Conservation (phyloP, 2,113 vertebrate genomes). For the Buteo buteo region DNA sequence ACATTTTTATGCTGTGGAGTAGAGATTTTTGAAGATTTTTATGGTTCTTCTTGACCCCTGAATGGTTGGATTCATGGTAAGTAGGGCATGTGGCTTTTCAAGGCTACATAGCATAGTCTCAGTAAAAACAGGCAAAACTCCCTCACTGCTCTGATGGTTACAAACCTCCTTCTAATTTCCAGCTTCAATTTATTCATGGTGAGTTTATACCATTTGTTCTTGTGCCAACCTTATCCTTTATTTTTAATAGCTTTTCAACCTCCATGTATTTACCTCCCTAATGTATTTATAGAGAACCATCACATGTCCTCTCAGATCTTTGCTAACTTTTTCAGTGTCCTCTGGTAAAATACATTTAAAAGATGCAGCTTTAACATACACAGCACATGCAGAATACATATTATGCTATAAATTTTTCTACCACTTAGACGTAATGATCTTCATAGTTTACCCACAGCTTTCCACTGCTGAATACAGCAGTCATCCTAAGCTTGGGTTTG, state of each 20-base stretch:
- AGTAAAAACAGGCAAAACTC: constrained; percentile 29
- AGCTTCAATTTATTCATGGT: constrained; percentile 28
- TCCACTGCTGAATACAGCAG: not conserved
- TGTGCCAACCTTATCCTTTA: constrained; percentile 28
- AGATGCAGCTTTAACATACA: not conserved
- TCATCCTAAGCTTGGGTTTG: not conserved
- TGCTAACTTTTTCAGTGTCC: not conserved
- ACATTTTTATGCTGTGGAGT: not conserved
- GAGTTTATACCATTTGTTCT: constrained; percentile 38
- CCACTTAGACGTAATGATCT: not conserved
- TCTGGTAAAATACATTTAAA: not conserved
- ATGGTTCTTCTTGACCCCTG: not conserved
- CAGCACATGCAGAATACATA: not conserved
- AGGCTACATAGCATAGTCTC: not conserved
- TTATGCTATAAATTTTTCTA: not conserved
- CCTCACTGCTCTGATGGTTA: constrained; percentile 18
- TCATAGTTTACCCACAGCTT: not conserved
- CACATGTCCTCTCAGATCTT: not conserved
- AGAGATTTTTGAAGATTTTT: not conserved
- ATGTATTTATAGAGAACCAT: not conserved
- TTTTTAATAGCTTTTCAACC: constrained; percentile 45
- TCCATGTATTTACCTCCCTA: not conserved
- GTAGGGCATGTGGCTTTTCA: not conserved
- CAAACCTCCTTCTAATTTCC: constrained; percentile 19
- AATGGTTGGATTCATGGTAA: not conserved